Percentiles rank a stretch among this genome's conserved stretches.
Evolutionary conservation across 2,888 invertebrate species (phyloP).

Genomic region (Myopa tessellatipennis): DNA sequence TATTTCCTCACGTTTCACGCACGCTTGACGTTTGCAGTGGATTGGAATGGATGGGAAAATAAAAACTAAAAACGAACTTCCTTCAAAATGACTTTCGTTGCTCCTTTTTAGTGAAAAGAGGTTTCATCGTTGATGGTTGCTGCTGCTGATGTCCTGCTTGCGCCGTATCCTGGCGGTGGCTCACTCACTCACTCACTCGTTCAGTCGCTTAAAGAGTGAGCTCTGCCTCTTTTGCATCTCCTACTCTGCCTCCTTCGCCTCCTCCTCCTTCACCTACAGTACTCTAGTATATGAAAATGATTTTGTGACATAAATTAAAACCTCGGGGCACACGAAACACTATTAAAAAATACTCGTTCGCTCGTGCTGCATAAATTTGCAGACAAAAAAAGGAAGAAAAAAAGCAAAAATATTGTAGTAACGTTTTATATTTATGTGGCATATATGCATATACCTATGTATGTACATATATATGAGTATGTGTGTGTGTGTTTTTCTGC

Average conservation of each 20-base stretch:
- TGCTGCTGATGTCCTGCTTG: neutral
- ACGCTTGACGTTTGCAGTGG: no score
- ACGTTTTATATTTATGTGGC: neutral
- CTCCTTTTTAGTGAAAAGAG: neutral
- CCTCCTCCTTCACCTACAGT: neutral
- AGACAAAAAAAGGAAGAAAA: constrained; percentile 11
- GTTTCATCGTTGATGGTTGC: neutral
- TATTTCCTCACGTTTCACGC: no score
- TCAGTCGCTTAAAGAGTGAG: neutral
- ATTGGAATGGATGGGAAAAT: no score
- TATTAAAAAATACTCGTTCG: constrained; percentile 61
- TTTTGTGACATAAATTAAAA: constrained; percentile 66
- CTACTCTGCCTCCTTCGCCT: neutral
- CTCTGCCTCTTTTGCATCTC: neutral
- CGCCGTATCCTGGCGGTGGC: neutral
- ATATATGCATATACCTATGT: constrained; percentile 9
- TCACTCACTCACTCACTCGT: neutral
- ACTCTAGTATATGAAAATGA: constrained; percentile 58
- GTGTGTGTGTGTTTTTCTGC: constrained; percentile 1
- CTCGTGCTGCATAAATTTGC: constrained; percentile 35
- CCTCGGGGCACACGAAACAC: constrained; percentile 64
- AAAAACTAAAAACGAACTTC: no score
- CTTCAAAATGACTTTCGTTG: no score
- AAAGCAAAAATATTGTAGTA: neutral
- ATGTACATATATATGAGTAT: neutral